Base-by-base conservation (phyloP, 2,113 vertebrate species). In the Centrocercus urophasianus region DNA sequence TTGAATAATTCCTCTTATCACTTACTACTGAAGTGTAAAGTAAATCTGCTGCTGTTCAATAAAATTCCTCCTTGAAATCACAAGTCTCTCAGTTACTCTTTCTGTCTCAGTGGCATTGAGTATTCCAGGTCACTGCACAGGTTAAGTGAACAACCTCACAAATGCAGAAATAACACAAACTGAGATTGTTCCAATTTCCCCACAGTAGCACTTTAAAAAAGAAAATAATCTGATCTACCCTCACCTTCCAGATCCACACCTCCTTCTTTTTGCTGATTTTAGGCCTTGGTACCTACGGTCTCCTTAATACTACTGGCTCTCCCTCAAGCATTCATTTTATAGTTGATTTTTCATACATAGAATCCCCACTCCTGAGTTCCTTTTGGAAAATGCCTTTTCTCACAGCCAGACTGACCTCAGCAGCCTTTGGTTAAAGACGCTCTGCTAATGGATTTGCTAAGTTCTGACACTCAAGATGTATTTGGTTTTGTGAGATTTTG, bases 131-230 rank as follows among this genome's bases (percentile, higher is more conserved):
- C 98, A 96, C 79, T 1, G 94, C 96, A 93, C 97, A 95, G 97
- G 98, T 95, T 98, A 98, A 98, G 94, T 91, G 98, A 97, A 96
- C 97, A 97, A 96, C 95, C 95, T 96, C 97, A 88, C 96, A 96
- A 96, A 97, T 86, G 96, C 93, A 95, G 96, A 96, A 97, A 96
- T 96, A 97, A 98, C 96, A 96, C 89, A 73, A 96, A 96, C 94
- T 64, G 75, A 96, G 93, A 76, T 86, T 95, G 95, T 84, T 87
- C 90, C 93, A 93, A 95, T 96, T 96, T 96, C 95, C 95, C 85
- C 79, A 75, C 76, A 84, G 96, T 13, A 78, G 88, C 87, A 48
- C 85, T 91, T 77, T 20, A 61, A 84, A 64, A 64, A 64, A 66
- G 76, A 90, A 78, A 93, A 94, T 57, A 81, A 96, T 93, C 90